Base-by-base conservation (phyloP, 1,140 invertebrate genomes). In the Aphidius gifuensis region DNA sequence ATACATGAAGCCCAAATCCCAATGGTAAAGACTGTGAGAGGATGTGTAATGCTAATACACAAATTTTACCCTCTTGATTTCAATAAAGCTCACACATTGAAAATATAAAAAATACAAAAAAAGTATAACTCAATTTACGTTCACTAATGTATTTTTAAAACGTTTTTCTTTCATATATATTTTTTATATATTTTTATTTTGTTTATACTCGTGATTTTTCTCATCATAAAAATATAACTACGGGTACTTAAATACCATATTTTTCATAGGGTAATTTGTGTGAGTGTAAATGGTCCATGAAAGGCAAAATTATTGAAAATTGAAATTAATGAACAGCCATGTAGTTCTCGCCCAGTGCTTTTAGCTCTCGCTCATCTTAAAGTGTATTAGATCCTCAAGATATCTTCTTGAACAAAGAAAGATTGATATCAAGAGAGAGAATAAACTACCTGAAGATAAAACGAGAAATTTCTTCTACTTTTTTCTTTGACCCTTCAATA, bases 321-420 rank as follows among this genome's bases (percentile, higher is more conserved):
- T 79, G 77, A 79, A 79, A 80, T 79, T 80, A 80, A 80, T 76
- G 78, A 79, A 79, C 76, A 74, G 72, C 67, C 70, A 59, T 64
- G 54, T 38, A 62, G 16, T 61, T 53, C 48, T 58, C 54, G 57
- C 61, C 61, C 62, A 59, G 9, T 61, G 56, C 57, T 43, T 56
- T 65, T 60, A 53, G 50, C 53, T 45, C 59, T 64, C 62, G 58
- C 66, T 71, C 60, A n/a, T 61, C 49, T 60, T 51, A 32, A 16
- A 23, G 21, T 32, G 23, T 23, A 9, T 23, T 32, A 23, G 8
- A 16, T 32, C 16, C 16, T 16, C 16, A 16, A 16, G 16, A 16
- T 16, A 16, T 16, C 16, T 16, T 16, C 64, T 46, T 53, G 66
- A 71, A 74, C 69, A 71, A 70, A 72, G 61, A 68, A 70, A 66